A percentile compares a stretch with the other conserved stretches of the same genome.
Evolutionary conservation across 2,888 invertebrate species (phyloP).

Genomic region (Macrosoma leucophasiata): DNA sequence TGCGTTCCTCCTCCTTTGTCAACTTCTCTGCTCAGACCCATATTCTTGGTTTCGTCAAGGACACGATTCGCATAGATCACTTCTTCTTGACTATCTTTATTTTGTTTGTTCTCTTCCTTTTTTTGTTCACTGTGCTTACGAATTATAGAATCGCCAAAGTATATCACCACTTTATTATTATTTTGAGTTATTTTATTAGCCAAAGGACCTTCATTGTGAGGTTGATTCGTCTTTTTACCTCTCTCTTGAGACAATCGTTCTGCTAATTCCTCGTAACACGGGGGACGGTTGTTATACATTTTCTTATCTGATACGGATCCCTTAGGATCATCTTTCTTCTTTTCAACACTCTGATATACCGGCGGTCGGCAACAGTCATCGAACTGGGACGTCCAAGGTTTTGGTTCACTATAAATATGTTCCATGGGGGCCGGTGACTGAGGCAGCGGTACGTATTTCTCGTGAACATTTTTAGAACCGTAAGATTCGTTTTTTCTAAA

Average conservation of each 20-base stretch:
- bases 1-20: slow-evolving; percentile 53
- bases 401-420: slow-evolving; percentile 63
- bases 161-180: slow-evolving; percentile 82
- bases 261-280: slow-evolving; percentile 68
- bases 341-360: slow-evolving; percentile 65
- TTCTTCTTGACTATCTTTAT: slow-evolving; percentile 51
- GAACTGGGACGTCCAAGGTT: slow-evolving; percentile 50
- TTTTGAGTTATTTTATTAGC: slow-evolving; percentile 67
- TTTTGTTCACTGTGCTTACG: slow-evolving; percentile 66
- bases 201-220: slow-evolving; percentile 43
- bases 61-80: slow-evolving; percentile 63
- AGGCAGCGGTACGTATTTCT: slow-evolving; percentile 65
- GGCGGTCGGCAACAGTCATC: slow-evolving; percentile 65
- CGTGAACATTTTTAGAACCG: slow-evolving; percentile 56
- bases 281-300: slow-evolving; percentile 54
- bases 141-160: slow-evolving; percentile 81
- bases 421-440: slow-evolving; percentile 51
- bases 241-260: slow-evolving; percentile 65
- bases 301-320: slow-evolving; percentile 50
- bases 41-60: slow-evolving; percentile 49
- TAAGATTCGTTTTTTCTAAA: slow-evolving; percentile 55
- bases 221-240: slow-evolving; percentile 57
- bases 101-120: slow-evolving; percentile 48
- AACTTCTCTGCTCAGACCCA: slow-evolving; percentile 45
- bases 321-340: slow-evolving; percentile 51